These are phyloP conservation scores for Apogon hyalosoma DNA, from an alignment of 2,797 vertebrate genomes.

Conservation along the genomic window DNA sequence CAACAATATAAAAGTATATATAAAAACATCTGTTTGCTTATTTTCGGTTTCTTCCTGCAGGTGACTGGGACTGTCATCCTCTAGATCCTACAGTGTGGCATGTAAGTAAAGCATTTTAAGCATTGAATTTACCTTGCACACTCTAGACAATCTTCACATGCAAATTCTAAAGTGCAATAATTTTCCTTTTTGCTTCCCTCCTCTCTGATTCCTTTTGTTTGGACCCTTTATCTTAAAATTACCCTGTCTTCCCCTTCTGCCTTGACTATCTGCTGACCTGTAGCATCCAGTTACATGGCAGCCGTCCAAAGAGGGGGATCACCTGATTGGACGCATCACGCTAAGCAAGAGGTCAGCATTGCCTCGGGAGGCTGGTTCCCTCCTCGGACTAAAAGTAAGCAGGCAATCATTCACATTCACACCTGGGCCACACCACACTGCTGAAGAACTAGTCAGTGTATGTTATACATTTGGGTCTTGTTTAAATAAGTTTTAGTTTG, in stretches of 20 bases:
- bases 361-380: conserved; percentile 95
- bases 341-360: conserved; percentile 97
- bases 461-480: too few relatives aligned
- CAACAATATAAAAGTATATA: too few relatives aligned
- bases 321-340: conserved; percentile 97
- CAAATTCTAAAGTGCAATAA: not conserved
- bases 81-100: conserved; percentile 97
- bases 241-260: not conserved
- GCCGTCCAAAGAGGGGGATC: conserved; percentile 97
- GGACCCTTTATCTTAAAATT: not conserved
- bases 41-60: conserved; percentile 75
- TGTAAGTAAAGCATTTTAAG: conserved; percentile 81
- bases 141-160: not conserved
- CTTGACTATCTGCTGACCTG: not conserved
- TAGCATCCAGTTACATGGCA: conserved; percentile 99
- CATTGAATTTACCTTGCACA: not conserved
- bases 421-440: conserved; percentile 7
- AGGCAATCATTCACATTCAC: conserved; percentile 2
- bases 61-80: conserved; percentile 98
- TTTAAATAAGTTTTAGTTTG: too few relatives aligned
- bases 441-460: not conserved
- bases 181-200: not conserved
- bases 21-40: conserved; percentile 24
- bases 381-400: conserved; percentile 96
- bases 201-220: not conserved